Conservation (phyloP, 2,888 invertebrate genomes). For the Adela reaumurella region DNA sequence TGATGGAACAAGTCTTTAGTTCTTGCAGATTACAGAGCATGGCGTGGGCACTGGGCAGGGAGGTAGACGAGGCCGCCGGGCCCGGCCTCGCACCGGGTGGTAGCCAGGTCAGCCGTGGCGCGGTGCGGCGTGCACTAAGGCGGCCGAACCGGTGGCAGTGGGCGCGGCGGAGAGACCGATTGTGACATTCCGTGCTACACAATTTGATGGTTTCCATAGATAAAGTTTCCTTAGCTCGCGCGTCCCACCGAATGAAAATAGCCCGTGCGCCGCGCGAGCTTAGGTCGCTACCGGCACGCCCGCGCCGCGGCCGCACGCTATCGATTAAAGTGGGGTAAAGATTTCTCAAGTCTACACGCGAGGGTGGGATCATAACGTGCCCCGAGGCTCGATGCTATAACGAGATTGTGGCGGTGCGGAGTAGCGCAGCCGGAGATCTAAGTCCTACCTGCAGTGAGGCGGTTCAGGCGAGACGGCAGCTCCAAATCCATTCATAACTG, state of each 20-base stretch:
- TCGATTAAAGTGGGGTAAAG: constrained; percentile 21
- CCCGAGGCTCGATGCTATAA: constrained; percentile 36
- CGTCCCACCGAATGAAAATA: constrained; percentile 13
- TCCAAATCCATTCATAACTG: too few species aligned
- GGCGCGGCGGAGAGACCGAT: constrained; percentile 17
- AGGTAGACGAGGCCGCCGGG: too few species aligned
- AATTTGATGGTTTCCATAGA: constrained; percentile 27
- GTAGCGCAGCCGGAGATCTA: background rate
- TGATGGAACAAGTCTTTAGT: too few species aligned
- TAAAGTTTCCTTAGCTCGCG: constrained; percentile 22
- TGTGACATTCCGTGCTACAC: constrained; percentile 19
- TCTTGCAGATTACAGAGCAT: too few species aligned
- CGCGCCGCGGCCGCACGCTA: constrained; percentile 7
- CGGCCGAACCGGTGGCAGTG: background rate
- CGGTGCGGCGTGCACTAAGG: too few species aligned
- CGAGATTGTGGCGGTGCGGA: constrained; percentile 24
- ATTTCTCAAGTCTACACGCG: constrained; percentile 41
- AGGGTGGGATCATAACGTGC: constrained; percentile 35
- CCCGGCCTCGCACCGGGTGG: too few species aligned
- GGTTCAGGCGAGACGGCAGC: too few species aligned
- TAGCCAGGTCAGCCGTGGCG: too few species aligned
- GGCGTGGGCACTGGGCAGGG: too few species aligned
- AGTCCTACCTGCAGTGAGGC: too few species aligned
- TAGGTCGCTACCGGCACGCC: constrained; percentile 7
- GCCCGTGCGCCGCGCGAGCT: constrained; percentile 5